phyloP scores from a whole-genome alignment of 2,888 invertebrate genomes.

The Anodontia alba region DNA sequence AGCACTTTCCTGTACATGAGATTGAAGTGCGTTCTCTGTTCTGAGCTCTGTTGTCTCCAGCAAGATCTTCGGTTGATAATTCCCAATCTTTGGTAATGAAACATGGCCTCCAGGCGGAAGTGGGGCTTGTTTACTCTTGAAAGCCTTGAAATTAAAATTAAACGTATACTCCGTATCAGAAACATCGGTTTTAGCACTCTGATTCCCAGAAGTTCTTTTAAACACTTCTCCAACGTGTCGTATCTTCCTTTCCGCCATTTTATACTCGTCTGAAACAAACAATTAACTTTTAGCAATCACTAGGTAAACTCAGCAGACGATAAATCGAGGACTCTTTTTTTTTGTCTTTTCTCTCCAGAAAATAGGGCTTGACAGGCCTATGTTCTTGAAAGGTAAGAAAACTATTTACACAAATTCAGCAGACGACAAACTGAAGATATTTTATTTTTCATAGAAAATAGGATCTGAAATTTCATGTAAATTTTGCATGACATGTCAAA shows the following conservation, averaged over 20 bases:
- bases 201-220: neutral
- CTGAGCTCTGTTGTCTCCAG: conserved; percentile 10
- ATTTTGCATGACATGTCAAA: too few species aligned
- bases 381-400: too few species aligned
- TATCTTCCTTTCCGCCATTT: conserved; percentile 55
- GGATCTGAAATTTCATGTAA: too few species aligned
- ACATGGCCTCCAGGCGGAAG: conserved; percentile 55
- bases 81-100: conserved; percentile 64
- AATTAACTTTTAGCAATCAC: too few species aligned
- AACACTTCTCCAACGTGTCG: conserved; percentile 55
- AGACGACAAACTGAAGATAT: too few species aligned
- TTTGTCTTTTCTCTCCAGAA: too few species aligned
- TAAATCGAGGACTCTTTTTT: too few species aligned
- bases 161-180: conserved; percentile 30
- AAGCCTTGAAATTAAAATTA: conserved; percentile 54
- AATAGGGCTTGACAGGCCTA: too few species aligned
- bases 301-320: too few species aligned
- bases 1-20: neutral
- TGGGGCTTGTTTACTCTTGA: conserved; percentile 64
- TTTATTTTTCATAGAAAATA: too few species aligned
- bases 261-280: neutral
- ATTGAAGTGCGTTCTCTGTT: neutral
- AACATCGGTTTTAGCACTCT: conserved; percentile 1
- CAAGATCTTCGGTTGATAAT: conserved; percentile 66
- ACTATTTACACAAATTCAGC: too few species aligned